These are phyloP conservation scores for Pinctada fucata DNA, from an alignment of 2,888 invertebrate species.

Conservation along the genomic window DNA sequence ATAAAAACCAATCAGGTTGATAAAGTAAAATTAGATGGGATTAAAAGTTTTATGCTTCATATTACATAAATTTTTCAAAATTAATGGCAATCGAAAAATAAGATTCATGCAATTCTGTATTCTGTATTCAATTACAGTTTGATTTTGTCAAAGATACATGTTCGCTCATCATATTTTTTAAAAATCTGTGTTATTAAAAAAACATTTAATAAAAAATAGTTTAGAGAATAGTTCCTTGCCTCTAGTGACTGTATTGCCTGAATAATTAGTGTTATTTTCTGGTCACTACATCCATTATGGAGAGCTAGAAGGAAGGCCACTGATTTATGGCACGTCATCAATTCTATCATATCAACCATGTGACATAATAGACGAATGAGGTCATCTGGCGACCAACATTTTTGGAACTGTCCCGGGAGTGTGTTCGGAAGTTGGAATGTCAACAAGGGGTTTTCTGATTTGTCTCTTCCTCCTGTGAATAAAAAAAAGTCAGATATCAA, in stretches of 20 bases:
- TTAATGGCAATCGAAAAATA: too few species aligned
- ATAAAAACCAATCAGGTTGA: too few species aligned
- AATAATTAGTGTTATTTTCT: slow-evolving; percentile 48
- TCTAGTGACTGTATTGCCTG: slow-evolving; percentile 57
- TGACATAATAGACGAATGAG: slow-evolving; percentile 33
- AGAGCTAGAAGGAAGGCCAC: slow-evolving; percentile 58
- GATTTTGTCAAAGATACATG: too few species aligned
- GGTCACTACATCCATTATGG: slow-evolving; percentile 47
- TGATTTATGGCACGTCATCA: slow-evolving; percentile 28
- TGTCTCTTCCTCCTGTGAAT: slow-evolving; percentile 47
- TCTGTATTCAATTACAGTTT: too few species aligned
- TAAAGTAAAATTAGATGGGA: too few species aligned
- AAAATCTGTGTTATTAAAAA: too few species aligned
- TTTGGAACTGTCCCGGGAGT: slow-evolving; percentile 31
- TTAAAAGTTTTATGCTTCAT: too few species aligned
- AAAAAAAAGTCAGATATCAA: not conserved
- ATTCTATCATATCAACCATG: slow-evolving; percentile 38
- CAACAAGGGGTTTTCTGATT: slow-evolving; percentile 43
- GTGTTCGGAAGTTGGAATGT: slow-evolving; percentile 43
- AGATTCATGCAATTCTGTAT: too few species aligned
- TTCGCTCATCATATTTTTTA: too few species aligned
- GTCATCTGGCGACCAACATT: slow-evolving; percentile 27
- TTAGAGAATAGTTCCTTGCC: slow-evolving; percentile 38
- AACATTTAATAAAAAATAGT: too few species aligned
- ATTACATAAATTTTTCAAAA: too few species aligned